Conservation (phyloP, 1,140 invertebrate genomes). For the Orchestia grillus region DNA sequence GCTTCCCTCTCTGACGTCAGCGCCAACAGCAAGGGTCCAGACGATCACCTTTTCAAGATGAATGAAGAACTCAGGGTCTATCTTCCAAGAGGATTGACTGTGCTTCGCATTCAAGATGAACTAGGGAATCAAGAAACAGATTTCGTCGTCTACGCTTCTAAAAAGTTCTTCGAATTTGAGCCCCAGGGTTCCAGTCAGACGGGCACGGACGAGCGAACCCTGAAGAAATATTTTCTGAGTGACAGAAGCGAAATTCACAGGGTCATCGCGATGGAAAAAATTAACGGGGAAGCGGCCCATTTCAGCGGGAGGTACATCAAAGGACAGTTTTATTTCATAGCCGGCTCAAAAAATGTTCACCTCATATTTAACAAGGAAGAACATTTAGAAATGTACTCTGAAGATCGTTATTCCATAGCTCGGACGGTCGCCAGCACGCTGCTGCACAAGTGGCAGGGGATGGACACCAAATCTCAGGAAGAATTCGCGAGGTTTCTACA, state of each 20-base stretch:
- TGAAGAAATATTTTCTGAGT: not conserved
- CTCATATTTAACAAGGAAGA: slow-evolving; percentile 2
- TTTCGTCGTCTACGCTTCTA: slow-evolving; percentile 58
- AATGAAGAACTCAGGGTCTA: slow-evolving; percentile 56
- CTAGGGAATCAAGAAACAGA: not conserved
- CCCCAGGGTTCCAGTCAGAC: not conserved
- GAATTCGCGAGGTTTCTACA: not conserved
- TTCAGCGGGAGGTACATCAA: slow-evolving; percentile 1
- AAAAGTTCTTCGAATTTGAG: slow-evolving; percentile 34
- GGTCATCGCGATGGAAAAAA: slow-evolving; percentile 26
- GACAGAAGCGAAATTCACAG: not conserved
- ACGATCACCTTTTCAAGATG: slow-evolving; percentile 56
- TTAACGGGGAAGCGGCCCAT: slow-evolving; percentile 25
- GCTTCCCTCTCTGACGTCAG: not conserved
- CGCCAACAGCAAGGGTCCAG: slow-evolving; percentile 46
- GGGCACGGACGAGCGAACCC: not conserved
- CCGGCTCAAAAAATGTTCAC: slow-evolving; percentile 36
- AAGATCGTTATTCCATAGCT: slow-evolving; percentile 19
- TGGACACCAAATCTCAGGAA: not conserved
- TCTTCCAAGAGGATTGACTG: slow-evolving; percentile 45
- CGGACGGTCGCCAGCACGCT: not conserved
- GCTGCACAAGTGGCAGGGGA: not conserved
- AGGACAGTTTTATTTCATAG: slow-evolving; percentile 12
- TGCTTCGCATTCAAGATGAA: slow-evolving; percentile 25
- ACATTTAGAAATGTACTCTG: slow-evolving; percentile 16